phyloP scores from a whole-genome alignment of 2,113 vertebrate species.

The Apodemus sylvaticus region DNA sequence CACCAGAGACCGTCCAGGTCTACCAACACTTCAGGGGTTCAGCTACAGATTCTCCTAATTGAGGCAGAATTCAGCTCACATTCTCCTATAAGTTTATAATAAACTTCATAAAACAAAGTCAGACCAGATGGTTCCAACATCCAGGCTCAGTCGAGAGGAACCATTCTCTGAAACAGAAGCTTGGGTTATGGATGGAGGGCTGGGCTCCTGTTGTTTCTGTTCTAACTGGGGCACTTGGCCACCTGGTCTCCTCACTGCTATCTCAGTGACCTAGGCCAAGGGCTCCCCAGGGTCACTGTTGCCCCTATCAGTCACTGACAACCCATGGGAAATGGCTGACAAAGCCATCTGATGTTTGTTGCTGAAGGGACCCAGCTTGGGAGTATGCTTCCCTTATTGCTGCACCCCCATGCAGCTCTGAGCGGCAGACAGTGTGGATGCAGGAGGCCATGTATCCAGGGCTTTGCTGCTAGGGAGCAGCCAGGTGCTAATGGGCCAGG shows the following conservation, averaged over 20 bases:
- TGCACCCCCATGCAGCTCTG: too few species aligned
- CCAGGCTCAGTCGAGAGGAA: constrained; percentile 63
- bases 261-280: constrained; percentile 49
- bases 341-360: constrained; percentile 39
- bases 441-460: not conserved
- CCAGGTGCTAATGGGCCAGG: not conserved
- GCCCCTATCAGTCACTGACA: constrained; percentile 47
- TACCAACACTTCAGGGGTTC: not conserved
- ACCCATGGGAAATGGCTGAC: constrained; percentile 52
- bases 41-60: not conserved
- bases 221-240: constrained; percentile 51
- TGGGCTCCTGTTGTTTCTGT: constrained; percentile 28
- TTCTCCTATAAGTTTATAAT: constrained; percentile 56
- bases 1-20: not conserved
- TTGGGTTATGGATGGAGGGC: constrained; percentile 42
- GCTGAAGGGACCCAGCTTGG: not conserved
- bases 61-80: not conserved
- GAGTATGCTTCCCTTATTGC: not conserved
- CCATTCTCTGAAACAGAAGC: constrained; percentile 53
- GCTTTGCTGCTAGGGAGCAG: not conserved
- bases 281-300: not conserved
- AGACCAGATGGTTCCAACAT: constrained; percentile 73
- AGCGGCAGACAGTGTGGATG: not conserved
- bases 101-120: constrained; percentile 65
- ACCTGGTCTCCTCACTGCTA: constrained; percentile 1